phyloP scores from a whole-genome alignment of 2,113 vertebrate genomes.

The Alosa alosa region DNA sequence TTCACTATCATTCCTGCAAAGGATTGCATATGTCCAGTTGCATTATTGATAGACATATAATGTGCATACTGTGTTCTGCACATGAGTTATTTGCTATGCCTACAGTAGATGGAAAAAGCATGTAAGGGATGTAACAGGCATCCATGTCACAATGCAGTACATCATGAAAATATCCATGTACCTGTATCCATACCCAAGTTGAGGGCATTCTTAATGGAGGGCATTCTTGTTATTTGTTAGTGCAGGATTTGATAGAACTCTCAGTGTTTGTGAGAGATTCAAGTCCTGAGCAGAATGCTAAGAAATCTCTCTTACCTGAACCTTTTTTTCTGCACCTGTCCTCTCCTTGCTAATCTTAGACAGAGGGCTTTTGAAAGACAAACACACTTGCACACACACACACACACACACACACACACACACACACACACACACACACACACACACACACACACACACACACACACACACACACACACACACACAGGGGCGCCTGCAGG shows the following conservation, averaged over 20 bases:
- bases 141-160: neutral
- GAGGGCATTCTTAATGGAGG: neutral
- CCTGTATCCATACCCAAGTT: neutral
- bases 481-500: too few relatives aligned
- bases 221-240: neutral
- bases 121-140: neutral
- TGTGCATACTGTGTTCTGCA: neutral
- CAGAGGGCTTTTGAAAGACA: constrained; percentile 13
- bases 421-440: constrained; percentile 3
- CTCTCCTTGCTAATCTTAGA: constrained; percentile 23
- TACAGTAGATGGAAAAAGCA: neutral
- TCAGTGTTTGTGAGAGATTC: neutral
- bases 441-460: neutral
- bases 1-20: neutral
- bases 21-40: neutral
- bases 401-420: neutral
- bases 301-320: neutral
- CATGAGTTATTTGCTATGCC: neutral
- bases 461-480: neutral
- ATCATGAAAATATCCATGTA: neutral
- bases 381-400: neutral
- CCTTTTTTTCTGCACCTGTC: neutral
- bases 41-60: neutral
- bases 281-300: neutral
- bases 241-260: neutral